Evolutionary conservation across 1,140 invertebrate species (phyloP), one percentile per base, ranked within the genome.

Genomic region (Achroia grisella): DNA sequence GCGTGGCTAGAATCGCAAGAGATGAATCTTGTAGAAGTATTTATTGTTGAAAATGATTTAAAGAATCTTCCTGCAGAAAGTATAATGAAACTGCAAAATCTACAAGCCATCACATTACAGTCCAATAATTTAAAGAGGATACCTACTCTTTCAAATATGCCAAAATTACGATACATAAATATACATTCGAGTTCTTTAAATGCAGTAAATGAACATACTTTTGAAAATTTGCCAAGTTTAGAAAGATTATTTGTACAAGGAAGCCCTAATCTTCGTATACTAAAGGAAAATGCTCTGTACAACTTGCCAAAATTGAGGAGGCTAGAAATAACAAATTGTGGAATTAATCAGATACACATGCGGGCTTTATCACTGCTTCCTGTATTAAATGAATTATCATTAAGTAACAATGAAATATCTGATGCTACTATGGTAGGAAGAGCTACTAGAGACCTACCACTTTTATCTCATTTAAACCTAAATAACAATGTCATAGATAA

Each of bases 91-190:
- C 81, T 95, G 45, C 89, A 90, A 48, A 91, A 91, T 56, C 84
- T 95, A 17, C 92, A 95, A 84, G 94, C 94, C 0, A 88, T 96
- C 23, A 95, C 94, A 0, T 87, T 95, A 46, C 91, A 94, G 65
- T 93, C 92, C 5, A 89, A 92, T 44, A 88, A 89, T 39, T 83
- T 95, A 48, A 93, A 93, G 59, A 87, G 92, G 44, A 71, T 93
- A 44, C 93, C 93, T 0, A 86, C 88, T 32, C 91, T 94, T 41
- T 88, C 89, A 0, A 89, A 90, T 13, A 75, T 93, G 39, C 83
- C 87, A 2, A 91, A 90, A 64, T 67, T 93, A 8, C 87, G 88
- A 50, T 91, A 92, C 52, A 52, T 92, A 14, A 91, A 89, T 73
- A 86, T 94, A 4, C 90, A 95, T 58, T 93, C 93, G 0, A 88